Conservation (phyloP, 2,113 vertebrate genomes). For the Epinephelus cyanopodus region DNA sequence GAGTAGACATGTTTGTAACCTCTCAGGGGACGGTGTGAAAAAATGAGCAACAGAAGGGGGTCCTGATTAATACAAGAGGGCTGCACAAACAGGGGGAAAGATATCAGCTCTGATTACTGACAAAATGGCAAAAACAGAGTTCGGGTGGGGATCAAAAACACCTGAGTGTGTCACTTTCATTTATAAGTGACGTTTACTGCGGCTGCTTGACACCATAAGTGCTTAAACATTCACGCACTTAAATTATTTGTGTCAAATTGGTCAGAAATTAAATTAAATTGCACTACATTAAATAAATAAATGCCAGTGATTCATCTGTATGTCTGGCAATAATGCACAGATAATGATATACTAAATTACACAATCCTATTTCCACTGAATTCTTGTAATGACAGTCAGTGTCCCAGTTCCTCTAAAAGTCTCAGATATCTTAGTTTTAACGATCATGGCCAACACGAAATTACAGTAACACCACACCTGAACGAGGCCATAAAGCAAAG, state of each 20-base stretch:
- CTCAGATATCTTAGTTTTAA: slow-evolving; percentile 51
- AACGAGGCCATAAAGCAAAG: slow-evolving; percentile 44
- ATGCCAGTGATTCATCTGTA: background rate
- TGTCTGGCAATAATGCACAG: background rate
- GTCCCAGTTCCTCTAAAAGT: background rate
- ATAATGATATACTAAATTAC: background rate
- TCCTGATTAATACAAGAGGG: slow-evolving; percentile 21
- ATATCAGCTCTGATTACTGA: slow-evolving; percentile 20
- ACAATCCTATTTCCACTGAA: background rate
- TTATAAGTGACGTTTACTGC: background rate
- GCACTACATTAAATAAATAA: slow-evolving; percentile 11
- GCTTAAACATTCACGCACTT: background rate
- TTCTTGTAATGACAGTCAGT: background rate
- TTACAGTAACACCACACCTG: slow-evolving; percentile 62
- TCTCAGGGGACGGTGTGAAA: slow-evolving; percentile 54
- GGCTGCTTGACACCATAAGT: slow-evolving; percentile 9
- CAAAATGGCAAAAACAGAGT: background rate
- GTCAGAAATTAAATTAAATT: slow-evolving; percentile 28
- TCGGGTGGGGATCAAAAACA: background rate
- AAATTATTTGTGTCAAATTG: slow-evolving; percentile 6
- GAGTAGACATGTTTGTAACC: slow-evolving; percentile 86
- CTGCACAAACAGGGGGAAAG: slow-evolving; percentile 14
- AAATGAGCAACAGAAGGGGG: slow-evolving; percentile 28
- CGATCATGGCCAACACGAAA: slow-evolving; percentile 29
- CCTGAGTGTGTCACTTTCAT: background rate